A percentile compares a stretch with the other conserved stretches of the same genome.
Evolutionary conservation across 2,113 vertebrate genomes (phyloP).

Genomic region (Forbesichthys papilliferus): DNA sequence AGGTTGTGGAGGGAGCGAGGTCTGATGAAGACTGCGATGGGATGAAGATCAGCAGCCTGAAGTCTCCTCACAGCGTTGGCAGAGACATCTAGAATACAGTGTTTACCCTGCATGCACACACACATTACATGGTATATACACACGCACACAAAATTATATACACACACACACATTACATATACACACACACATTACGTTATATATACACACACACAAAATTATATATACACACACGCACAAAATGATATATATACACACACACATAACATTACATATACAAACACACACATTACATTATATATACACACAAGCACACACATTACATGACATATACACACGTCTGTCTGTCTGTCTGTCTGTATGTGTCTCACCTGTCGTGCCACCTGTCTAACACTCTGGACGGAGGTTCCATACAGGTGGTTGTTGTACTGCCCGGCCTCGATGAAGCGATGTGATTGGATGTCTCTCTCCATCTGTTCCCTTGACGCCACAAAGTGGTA

Average conservation of each 20-base stretch:
- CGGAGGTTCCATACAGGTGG: conserved; percentile 88
- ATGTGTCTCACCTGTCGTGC: conserved; percentile 81
- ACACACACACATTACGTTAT: too few relatives aligned
- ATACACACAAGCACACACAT: conserved; percentile 11
- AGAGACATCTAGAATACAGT: conserved; percentile 82
- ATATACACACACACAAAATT: neutral
- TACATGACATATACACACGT: neutral
- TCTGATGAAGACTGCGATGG: conserved; percentile 88
- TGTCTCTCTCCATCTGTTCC: conserved; percentile 93
- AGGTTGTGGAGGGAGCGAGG: conserved; percentile 88
- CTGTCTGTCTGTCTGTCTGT: neutral
- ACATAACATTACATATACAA: too few relatives aligned
- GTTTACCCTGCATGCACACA: conserved; percentile 73
- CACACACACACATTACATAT: neutral
- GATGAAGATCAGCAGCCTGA: conserved; percentile 86
- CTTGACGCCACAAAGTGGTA: conserved; percentile 91
- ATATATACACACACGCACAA: conserved; percentile 16
- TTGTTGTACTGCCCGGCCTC: conserved; percentile 89
- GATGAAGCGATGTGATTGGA: conserved; percentile 89
- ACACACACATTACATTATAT: conserved; percentile 11
- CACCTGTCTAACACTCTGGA: conserved; percentile 86
- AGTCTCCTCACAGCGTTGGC: conserved; percentile 80
- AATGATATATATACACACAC: too few relatives aligned
- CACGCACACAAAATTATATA: conserved; percentile 1
- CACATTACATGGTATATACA: neutral